Conservation (phyloP, 37 sponge, comb jelly and placozoan species). For the Haliclona indistincta region DNA sequence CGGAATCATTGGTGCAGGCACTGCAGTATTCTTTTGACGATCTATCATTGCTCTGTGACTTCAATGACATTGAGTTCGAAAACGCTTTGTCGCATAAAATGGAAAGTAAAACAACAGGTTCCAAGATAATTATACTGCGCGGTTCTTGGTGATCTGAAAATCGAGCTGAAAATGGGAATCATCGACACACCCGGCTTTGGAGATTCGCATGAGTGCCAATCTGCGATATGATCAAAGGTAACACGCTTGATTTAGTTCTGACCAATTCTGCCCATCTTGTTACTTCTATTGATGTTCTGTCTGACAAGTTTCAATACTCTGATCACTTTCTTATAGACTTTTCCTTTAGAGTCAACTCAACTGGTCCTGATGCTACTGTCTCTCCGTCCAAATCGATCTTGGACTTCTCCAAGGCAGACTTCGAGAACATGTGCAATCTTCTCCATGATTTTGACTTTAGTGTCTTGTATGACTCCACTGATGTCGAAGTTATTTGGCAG, state of each 20-base stretch:
- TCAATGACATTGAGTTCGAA: slow-evolving; percentile 33
- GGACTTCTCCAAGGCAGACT: slow-evolving; percentile 17
- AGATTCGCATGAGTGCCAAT: slow-evolving; percentile 30
- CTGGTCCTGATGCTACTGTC: not conserved
- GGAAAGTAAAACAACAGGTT: slow-evolving; percentile 43
- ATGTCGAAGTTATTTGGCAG: slow-evolving; percentile 7
- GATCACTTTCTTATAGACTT: slow-evolving; percentile 2
- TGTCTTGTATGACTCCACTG: not conserved
- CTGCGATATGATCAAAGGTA: too few relatives aligned
- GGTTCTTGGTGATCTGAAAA: slow-evolving; percentile 1
- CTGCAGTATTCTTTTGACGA: too few relatives aligned
- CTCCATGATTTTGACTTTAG: not conserved
- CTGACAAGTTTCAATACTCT: not conserved
- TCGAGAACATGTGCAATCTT: not conserved
- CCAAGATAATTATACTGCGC: too few relatives aligned
- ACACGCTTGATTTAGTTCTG: slow-evolving; percentile 3
- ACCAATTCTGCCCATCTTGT: not conserved
- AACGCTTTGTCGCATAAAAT: slow-evolving; percentile 1
- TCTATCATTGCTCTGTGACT: too few relatives aligned
- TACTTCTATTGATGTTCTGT: too few relatives aligned
- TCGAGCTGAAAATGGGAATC: slow-evolving; percentile 26
- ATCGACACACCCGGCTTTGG: slow-evolving; percentile 57
- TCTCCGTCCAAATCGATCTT: not conserved
- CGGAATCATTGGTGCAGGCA: too few relatives aligned
- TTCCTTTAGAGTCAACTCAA: not conserved